Evolutionary conservation across 2,113 vertebrate genomes (phyloP), one percentile per base, ranked within the genome.

Genomic region (Oreocharis arfaki): DNA sequence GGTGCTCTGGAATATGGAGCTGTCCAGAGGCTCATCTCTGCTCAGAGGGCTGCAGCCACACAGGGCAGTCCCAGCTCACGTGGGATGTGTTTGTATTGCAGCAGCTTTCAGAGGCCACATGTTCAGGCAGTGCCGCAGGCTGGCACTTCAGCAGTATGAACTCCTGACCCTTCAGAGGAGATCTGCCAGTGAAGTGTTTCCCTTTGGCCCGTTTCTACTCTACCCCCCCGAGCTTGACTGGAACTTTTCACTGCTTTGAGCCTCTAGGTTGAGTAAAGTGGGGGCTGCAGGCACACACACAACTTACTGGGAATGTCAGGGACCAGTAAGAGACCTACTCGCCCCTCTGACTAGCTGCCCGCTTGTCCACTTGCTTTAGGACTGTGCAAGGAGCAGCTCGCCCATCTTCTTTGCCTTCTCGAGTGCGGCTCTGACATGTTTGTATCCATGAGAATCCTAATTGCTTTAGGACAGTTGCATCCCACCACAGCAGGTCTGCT

Each of bases 261-360:
- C 32, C 32, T 11, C 37, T 0, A 7, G 27, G 4, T 9, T 9
- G 3, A 60, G 17, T 42, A 10, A 76, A 55, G 84, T 0, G 0
- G 30, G 33, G n/a, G 16, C 21, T 3, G 2, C 26, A 70, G 52
- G 18, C n/a, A 59, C 27, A 12, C 18, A 42, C 13, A 17, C 27
- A 15, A 23, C 49, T 41, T 49, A 41, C 27, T 44, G 41, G 22
- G 7, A 46, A 64, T 14, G 13, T 2, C 14, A 9, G 16, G 53
- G 28, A 78, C 16, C 35, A 33, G 47, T 37, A 42, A 55, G 30
- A 61, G 24, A 65, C 41, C 8, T 59, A 5, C 20, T 44, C 0
- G 0, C 5, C 11, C 47, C 28, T 60, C 35, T 70, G 74, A 35
- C 32, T 33, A 8, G 20, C 50, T 85, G n/a, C 41, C 22, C 20